Evolutionary conservation across 2,113 vertebrate genomes (phyloP), one percentile per base, ranked within the genome.

Genomic region (Onychorhynchus coronatus): DNA sequence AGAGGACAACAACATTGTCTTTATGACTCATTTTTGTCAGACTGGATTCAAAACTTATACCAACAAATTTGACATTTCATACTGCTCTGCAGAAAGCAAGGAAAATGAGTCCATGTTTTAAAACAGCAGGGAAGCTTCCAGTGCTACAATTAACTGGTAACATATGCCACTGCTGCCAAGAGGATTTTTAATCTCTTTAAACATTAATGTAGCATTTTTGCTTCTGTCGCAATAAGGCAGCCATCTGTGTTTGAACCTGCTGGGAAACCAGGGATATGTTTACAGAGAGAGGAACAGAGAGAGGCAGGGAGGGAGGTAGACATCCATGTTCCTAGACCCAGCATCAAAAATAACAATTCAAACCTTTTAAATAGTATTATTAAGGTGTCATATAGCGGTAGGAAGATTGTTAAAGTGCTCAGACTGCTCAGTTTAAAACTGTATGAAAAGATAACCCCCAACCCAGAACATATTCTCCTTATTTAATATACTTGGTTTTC

Each of bases 141-240:
- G 97, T 97, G 97, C 96, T 97, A 98, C 98, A 98, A 98, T 98
- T 98, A 98, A 98, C 97, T 97, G 96, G 96, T 98, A 98, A 98
- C 98, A 98, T 98, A 98, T 98, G 98, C 96, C 97, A 96, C 93
- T 96, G 96, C 96, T 98, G 97, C 98, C 97, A 98, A 97, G 96
- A 98, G 97, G 97, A 98, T 97, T 98, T 98, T 98, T 98, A 98
- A 98, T 98, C 98, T 97, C 96, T 95, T 98, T 98, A 98, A 97
- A 98, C 97, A 98, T 98, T 98, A 98, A 98, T 97, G 97, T 97
- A 97, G 96, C 96, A 96, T 98, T 98, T 98, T 97, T 98, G 98
- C 97, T 98, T 98, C 97, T 98, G 97, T 98, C 95, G 96, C 97
- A 98, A 97, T 98, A 98, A 98, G 97, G 97, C 96, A 97, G 95